Percentiles rank a stretch among this genome's conserved stretches.
These are phyloP conservation scores for Eupeodes latifasciatus DNA, from an alignment of 2,888 invertebrate genomes.

Conservation along the genomic window DNA sequence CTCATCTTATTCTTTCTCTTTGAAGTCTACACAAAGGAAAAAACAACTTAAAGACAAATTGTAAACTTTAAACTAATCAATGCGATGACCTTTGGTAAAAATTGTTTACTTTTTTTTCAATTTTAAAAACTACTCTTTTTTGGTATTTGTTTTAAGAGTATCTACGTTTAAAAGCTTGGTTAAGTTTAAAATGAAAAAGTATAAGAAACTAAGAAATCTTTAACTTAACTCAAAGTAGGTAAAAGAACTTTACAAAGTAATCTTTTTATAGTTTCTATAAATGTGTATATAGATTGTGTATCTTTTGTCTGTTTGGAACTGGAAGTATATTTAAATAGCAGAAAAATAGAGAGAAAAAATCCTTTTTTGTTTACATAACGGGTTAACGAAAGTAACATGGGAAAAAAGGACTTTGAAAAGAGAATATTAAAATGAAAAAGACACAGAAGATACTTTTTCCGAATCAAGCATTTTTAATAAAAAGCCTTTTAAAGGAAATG, in stretches of 20 bases:
- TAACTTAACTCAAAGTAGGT: background rate
- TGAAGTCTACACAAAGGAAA: too few relatives aligned
- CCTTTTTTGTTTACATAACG: slow-evolving; percentile 38
- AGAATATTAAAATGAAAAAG: slow-evolving; percentile 51
- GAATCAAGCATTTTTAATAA: slow-evolving; percentile 23
- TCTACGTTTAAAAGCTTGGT: background rate
- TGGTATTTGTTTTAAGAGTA: too few relatives aligned
- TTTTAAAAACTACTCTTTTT: too few relatives aligned
- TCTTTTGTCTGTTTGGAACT: slow-evolving; percentile 39
- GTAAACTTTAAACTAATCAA: too few relatives aligned
- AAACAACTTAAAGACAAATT: too few relatives aligned
- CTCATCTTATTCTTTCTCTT: too few relatives aligned
- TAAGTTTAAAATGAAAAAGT: background rate
- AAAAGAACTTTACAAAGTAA: background rate
- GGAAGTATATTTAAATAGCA: slow-evolving; percentile 17
- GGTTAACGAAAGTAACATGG: slow-evolving; percentile 52
- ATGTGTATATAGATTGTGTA: slow-evolving; percentile 38
- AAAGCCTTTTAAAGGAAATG: slow-evolving; percentile 1
- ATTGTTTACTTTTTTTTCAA: too few relatives aligned
- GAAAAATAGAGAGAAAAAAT: background rate
- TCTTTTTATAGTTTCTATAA: background rate
- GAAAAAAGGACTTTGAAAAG: slow-evolving; percentile 13
- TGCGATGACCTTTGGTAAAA: too few relatives aligned
- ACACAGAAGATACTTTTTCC: background rate
- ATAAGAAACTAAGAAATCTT: background rate